Conservation (phyloP, 2,888 invertebrate genomes). For the Eutolmus rufibarbis region DNA sequence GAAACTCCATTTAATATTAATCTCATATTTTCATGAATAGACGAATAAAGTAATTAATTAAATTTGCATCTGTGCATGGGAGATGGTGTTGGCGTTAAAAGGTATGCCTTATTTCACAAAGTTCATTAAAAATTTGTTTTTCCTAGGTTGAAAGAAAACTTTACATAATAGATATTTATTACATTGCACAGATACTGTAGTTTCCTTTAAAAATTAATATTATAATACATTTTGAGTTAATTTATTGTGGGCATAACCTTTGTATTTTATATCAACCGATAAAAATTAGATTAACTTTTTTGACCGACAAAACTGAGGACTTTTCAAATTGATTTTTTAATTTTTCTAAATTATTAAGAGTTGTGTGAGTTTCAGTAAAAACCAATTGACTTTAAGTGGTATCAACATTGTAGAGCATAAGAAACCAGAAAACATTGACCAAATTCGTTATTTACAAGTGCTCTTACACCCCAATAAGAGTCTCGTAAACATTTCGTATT, state of each 20-base stretch:
- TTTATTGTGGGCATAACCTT: not conserved
- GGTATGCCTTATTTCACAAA: not conserved
- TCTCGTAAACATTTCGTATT: not conserved
- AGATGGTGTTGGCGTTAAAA: not conserved
- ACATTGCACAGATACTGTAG: not conserved
- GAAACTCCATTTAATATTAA: not conserved
- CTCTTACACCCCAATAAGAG: not conserved
- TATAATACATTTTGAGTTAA: not conserved
- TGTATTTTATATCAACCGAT: not conserved
- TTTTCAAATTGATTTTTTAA: not conserved
- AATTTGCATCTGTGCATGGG: not conserved
- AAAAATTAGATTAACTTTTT: not conserved
- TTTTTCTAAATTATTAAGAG: not conserved
- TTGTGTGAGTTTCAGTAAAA: not conserved
- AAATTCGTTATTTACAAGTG: not conserved
- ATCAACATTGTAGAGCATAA: not conserved
- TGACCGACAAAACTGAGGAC: not conserved
- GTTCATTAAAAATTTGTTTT: not conserved
- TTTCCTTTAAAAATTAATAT: not conserved
- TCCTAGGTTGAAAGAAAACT: not conserved
- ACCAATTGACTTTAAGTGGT: not conserved
- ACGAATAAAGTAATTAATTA: not conserved
- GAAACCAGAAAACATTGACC: not conserved
- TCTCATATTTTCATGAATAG: not conserved
- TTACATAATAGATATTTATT: not conserved